Percentiles rank a stretch among this genome's conserved stretches.
These are phyloP conservation scores for Ataeniobius toweri DNA, from an alignment of 2,797 vertebrate species.

Conservation along the genomic window DNA sequence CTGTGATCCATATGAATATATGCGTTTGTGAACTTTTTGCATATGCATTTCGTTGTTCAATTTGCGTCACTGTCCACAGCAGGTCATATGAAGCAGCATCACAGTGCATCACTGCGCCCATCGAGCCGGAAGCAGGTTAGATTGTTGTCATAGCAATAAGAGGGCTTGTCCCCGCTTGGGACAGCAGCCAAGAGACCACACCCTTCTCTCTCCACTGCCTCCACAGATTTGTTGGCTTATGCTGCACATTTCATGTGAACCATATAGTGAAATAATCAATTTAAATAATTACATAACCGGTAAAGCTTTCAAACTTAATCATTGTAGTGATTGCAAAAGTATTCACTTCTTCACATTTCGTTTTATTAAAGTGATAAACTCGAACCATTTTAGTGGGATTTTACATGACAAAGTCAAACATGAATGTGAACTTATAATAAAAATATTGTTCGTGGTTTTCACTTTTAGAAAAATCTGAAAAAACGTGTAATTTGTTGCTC, in stretches of 20 bases:
- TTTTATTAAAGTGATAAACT: background rate
- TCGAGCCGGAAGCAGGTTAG: slow-evolving; percentile 61
- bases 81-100: slow-evolving; percentile 42
- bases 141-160: slow-evolving; percentile 63
- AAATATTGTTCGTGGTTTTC: background rate
- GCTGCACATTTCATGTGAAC: background rate
- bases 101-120: slow-evolving; percentile 40
- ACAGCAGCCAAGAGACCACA: slow-evolving; percentile 73
- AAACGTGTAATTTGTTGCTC: too few species aligned
- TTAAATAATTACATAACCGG: background rate
- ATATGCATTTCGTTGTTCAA: slow-evolving; percentile 26
- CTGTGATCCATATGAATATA: background rate
- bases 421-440: background rate
- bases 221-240: slow-evolving; percentile 26
- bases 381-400: background rate
- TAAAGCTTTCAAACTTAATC: background rate
- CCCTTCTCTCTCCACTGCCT: slow-evolving; percentile 58
- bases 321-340: background rate
- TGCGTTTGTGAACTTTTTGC: slow-evolving; percentile 37
- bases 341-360: background rate
- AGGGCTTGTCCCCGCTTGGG: slow-evolving; percentile 62
- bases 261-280: background rate
- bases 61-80: slow-evolving; percentile 22
- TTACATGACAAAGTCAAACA: background rate
- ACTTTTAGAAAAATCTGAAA: background rate